Base-by-base conservation (phyloP, 2,888 invertebrate genomes). In the Colletes collaris region DNA sequence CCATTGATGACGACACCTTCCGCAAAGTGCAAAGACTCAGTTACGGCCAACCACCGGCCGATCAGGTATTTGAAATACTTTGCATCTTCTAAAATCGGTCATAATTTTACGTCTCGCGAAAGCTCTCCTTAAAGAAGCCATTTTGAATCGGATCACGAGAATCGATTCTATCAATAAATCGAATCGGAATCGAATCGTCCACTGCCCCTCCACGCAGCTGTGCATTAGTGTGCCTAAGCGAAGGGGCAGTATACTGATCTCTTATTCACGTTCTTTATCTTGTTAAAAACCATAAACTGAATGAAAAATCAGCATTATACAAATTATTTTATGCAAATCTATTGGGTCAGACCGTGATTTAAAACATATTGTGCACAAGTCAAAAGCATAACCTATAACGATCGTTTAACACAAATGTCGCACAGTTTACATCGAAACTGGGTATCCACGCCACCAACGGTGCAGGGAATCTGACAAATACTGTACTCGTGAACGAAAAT, bases 21-120 rank as follows among this genome's bases (percentile, higher is more conserved):
- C 94, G 95, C 75, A 96, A 96, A 93, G 96, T 96, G 35, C 96
- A 96, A 89, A 93, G 96, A 76, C 94, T 96, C 93, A 96, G 96
- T 89, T 96, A 96, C 88, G 96, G 96, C 55, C 95, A 95, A 83
- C 95, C 95, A 86, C 95, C 94, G 55, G 94, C 95, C 16, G 96
- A 96, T 52, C 95, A 96, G 93, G 96, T 96, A 93, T 89, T 88
- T 79, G 0, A 68, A 67, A 40, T 49, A 6, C 46, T 55, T 3
- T 3, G 5, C 11, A 19, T 8, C 19, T 0, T 7, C 10, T 6
- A 16, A 5, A 58, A 50, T 58, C 10, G 5, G 16, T 56, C 13
- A 27, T 3, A 35, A 56, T 6, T 49, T 40, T 44, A 44, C 3
- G 3, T 44, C 27, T 27, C 27, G 27, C 27, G 44, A 44, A 44